Conservation (phyloP, 64 coral and sea anemone species). For the Exaiptasia diaphana region DNA sequence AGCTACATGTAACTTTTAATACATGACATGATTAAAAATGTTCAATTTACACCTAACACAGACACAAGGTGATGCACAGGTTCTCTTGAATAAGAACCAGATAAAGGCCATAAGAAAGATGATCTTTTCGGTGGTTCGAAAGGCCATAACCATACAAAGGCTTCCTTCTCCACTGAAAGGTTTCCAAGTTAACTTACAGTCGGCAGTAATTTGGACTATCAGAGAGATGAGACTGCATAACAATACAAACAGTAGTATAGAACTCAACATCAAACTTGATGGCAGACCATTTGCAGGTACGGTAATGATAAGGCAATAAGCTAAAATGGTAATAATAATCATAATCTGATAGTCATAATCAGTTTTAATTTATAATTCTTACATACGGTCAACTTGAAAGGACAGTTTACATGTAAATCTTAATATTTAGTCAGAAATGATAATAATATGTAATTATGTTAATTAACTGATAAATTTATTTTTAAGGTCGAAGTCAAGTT, state of each 20-base stretch:
- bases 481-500: constrained; percentile 28
- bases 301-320: too few relatives aligned
- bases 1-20: too few relatives aligned
- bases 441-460: neutral
- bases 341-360: too few relatives aligned
- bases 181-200: neutral
- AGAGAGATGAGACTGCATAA: constrained; percentile 10
- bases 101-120: constrained; percentile 56
- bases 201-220: constrained; percentile 3
- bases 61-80: constrained; percentile 28
- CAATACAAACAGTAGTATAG: neutral
- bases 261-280: constrained; percentile 39
- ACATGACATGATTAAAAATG: too few relatives aligned
- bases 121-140: constrained; percentile 45
- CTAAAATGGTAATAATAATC: too few relatives aligned
- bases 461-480: neutral
- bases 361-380: too few relatives aligned
- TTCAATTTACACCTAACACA: neutral
- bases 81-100: constrained; percentile 63
- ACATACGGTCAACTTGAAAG: too few relatives aligned
- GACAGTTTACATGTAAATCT: neutral
- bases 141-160: constrained; percentile 22
- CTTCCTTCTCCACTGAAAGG: constrained; percentile 13
- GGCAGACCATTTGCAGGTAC: constrained; percentile 38
- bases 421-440: neutral